phyloP scores from a whole-genome alignment of 1,140 invertebrate genomes.

The Lamellibrachia luymesi region DNA sequence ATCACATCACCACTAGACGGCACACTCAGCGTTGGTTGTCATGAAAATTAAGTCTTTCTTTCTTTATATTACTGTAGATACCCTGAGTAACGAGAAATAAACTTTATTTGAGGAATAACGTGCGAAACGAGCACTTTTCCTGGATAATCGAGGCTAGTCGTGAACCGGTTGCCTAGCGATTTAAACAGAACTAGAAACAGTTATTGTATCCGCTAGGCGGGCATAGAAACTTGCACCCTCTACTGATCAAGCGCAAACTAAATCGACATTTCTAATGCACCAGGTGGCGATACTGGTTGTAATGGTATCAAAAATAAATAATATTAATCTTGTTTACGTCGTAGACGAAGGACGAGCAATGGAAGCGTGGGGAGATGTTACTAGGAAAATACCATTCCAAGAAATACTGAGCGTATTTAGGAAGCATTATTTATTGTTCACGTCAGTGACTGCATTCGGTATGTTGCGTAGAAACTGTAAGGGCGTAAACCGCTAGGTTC shows the following conservation, averaged over 20 bases:
- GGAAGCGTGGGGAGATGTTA: neutral
- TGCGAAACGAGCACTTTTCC: no score
- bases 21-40: no score
- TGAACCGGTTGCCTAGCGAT: neutral
- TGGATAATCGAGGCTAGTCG: neutral
- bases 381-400: neutral
- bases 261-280: neutral
- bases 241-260: neutral
- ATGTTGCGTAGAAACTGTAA: neutral
- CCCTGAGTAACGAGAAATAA: no score
- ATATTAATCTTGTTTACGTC: neutral
- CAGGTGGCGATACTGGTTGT: neutral
- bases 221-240: no score
- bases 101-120: no score
- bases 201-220: neutral
- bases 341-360: slow-evolving; percentile 3
- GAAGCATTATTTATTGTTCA: neutral
- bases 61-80: no score
- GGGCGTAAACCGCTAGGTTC: neutral
- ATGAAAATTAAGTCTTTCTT: no score
- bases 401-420: neutral
- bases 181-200: neutral
- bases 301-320: neutral
- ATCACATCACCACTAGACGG: no score
- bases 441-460: neutral